phyloP scores from a whole-genome alignment of 2,888 invertebrate species.

The Lacanobia oleracea region DNA sequence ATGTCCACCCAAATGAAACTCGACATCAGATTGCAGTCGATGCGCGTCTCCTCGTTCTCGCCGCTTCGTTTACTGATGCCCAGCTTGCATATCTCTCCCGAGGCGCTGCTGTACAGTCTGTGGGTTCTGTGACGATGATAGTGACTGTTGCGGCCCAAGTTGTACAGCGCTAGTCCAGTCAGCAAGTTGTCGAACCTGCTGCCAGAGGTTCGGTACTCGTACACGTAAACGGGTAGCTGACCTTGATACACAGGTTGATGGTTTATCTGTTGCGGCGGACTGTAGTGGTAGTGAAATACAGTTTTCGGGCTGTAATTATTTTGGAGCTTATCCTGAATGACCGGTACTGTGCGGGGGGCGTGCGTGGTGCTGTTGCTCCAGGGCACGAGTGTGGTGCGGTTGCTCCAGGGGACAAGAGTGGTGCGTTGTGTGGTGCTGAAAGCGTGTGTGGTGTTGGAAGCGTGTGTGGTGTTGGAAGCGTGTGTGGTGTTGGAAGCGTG shows the following conservation, averaged over 20 bases:
- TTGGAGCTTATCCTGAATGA: slow-evolving; percentile 15
- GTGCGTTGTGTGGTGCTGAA: no score
- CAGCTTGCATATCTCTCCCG: slow-evolving; percentile 78
- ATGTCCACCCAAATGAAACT: slow-evolving; percentile 77
- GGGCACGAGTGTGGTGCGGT: no score
- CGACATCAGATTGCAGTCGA: slow-evolving; percentile 79
- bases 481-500: no score
- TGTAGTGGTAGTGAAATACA: slow-evolving; percentile 77
- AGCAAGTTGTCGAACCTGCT: slow-evolving; percentile 77
- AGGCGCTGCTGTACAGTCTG: slow-evolving; percentile 66
- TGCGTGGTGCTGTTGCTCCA: no score
- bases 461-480: no score
- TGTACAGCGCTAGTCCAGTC: slow-evolving; percentile 82
- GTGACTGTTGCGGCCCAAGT: slow-evolving; percentile 74
- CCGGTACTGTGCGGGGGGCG: slow-evolving; percentile 41
- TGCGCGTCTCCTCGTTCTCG: slow-evolving; percentile 77
- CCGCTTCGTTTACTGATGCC: slow-evolving; percentile 73
- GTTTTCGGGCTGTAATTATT: slow-evolving; percentile 61
- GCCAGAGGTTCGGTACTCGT: slow-evolving; percentile 78
- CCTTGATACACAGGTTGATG: slow-evolving; percentile 79
- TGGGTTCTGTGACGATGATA: slow-evolving; percentile 57
- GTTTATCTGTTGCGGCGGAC: slow-evolving; percentile 75
- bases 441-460: no score
- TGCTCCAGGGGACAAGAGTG: no score
- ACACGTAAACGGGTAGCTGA: slow-evolving; percentile 76